Evolutionary conservation across 2,888 invertebrate genomes (phyloP).

Genomic region (Serripes groenlandicus): DNA sequence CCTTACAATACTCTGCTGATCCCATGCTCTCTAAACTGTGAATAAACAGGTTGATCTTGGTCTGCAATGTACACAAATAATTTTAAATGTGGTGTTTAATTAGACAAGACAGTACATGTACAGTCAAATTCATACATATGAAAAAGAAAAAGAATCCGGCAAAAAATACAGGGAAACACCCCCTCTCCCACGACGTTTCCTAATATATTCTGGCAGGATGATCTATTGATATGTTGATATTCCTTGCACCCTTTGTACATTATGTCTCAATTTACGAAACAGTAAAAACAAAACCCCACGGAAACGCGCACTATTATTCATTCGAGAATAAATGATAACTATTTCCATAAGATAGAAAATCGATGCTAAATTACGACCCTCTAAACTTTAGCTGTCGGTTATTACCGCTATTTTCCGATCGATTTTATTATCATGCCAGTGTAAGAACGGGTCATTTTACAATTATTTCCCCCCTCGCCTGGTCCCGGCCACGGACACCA

Average conservation of each 20-base stretch:
- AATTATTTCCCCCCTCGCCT: not conserved
- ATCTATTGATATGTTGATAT: constrained; percentile 32
- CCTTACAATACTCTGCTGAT: too few species aligned
- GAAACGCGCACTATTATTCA: constrained; percentile 53
- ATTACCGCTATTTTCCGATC: constrained; percentile 34
- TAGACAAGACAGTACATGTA: too few species aligned
- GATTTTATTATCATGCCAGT: constrained; percentile 29
- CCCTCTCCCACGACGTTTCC: too few species aligned
- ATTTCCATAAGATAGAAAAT: constrained; percentile 49
- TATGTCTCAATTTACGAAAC: constrained; percentile 40
- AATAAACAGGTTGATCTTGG: too few species aligned
- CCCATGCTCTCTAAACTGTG: too few species aligned
- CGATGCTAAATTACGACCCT: constrained; percentile 59
- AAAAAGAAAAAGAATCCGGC: too few species aligned
- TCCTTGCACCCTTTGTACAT: constrained; percentile 13
- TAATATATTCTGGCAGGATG: constrained; percentile 46
- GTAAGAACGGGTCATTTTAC: constrained; percentile 12
- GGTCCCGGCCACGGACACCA: too few species aligned
- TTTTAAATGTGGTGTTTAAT: too few species aligned
- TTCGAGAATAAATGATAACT: constrained; percentile 53
- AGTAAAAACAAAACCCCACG: constrained; percentile 11
- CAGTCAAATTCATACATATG: too few species aligned
- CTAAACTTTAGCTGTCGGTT: constrained; percentile 22
- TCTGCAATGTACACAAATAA: too few species aligned
- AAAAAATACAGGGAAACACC: too few species aligned